Percentiles rank a stretch among this genome's conserved stretches.
Evolutionary conservation across 1,140 invertebrate species (phyloP).

Genomic region (Diabrotica virgifera): DNA sequence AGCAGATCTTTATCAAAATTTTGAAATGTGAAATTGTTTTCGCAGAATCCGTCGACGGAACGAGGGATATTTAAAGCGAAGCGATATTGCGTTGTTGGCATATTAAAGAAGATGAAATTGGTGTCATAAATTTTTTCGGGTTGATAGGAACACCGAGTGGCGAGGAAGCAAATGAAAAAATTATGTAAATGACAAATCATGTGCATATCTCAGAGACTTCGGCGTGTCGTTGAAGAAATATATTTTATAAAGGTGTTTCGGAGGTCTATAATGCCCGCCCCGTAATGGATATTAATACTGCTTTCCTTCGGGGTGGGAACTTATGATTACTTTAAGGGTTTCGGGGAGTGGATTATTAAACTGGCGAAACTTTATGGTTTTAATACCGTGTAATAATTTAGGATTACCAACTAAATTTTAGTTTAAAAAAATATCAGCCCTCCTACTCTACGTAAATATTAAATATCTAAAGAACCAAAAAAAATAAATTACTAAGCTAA

Average conservation of each 20-base stretch:
- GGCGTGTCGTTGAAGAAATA: not conserved
- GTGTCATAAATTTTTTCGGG: not conserved
- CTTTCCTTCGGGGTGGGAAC: no score
- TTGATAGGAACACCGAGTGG: not conserved
- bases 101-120: constrained; percentile 3
- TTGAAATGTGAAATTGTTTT: not conserved
- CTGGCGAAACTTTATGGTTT: no score
- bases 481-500: no score
- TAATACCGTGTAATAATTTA: no score
- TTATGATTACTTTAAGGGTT: no score
- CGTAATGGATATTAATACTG: no score
- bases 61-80: not conserved
- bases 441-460: no score
- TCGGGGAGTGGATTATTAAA: no score
- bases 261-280: no score
- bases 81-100: not conserved
- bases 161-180: constrained; percentile 2
- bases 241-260: not conserved
- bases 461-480: no score
- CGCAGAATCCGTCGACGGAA: not conserved
- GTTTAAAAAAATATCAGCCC: no score
- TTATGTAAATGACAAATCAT: constrained; percentile 3
- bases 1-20: not conserved
- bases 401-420: no score
- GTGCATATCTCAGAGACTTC: not conserved